Base-by-base conservation (phyloP, 2,113 vertebrate species). In the Zapornia atra region DNA sequence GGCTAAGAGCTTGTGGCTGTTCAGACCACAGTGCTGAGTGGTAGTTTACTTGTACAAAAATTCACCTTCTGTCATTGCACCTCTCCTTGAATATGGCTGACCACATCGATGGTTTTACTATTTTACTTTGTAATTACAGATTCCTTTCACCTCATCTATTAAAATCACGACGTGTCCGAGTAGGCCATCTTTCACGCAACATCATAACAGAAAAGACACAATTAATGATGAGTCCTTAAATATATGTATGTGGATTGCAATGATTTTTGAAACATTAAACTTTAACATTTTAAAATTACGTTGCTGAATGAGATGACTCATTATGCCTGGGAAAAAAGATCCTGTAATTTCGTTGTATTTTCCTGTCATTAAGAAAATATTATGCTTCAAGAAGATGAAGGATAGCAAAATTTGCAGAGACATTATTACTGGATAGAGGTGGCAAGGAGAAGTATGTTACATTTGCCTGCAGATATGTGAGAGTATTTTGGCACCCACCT, bases 321-420 rank as follows among this genome's bases (percentile, higher is more conserved):
- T 90, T 57, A 65, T 80, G 83, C 40, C 53, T 84, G 48, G 71
- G n/a, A 29, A 85, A 83, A 86, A 94, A 84, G 64, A 86, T 89
- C 80, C 38, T 93, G 40, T 64, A 86, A 92, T 94, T 96, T 96
- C 48, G 6, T 50, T 82, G 44, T 88, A 40, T 88, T 93, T 97
- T 96, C 46, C 69, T 92, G 56, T 86, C 86, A 66, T 94, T 86
- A 95, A 88, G 77, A 91, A 93, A 96, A 94, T 88, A 92, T 88
- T 90, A 89, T 34, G 53, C 69, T 94, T 91, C 90, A 77, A 96
- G 68, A 31, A 84, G 48, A 60, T 76, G 83, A 94, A 91, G 90
- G 87, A 88, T 21, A 79, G 79, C 82, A 96, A 96, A 96, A 73
- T 90, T 88, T 93, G 60, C 66, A 95, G 84, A 63, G 42, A 53